Percentiles rank a stretch among this genome's conserved stretches.
Conservation (phyloP, 2,888 invertebrate species). For the Drosophila kuntzei region DNA sequence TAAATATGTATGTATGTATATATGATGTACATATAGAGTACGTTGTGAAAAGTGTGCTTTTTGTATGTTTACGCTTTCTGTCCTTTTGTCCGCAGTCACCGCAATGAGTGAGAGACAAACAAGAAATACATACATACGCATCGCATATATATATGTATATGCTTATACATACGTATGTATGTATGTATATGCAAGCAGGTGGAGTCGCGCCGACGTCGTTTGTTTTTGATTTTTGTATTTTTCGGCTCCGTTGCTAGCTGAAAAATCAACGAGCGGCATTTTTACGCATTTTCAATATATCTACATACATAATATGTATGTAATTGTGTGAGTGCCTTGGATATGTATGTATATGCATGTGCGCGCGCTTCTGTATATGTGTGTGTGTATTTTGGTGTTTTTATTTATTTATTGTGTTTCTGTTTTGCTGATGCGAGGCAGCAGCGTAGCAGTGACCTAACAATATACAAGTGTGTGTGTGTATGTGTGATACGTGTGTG, state of each 20-base stretch:
- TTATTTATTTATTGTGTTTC: slow-evolving; percentile 80
- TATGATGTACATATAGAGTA: slow-evolving; percentile 46
- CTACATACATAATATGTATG: slow-evolving; percentile 42
- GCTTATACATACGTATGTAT: slow-evolving; percentile 16
- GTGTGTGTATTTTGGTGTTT: slow-evolving; percentile 73
- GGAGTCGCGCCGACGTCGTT: slow-evolving; percentile 74
- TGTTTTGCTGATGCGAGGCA: slow-evolving; percentile 72
- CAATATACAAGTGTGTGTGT: slow-evolving; percentile 39
- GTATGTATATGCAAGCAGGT: slow-evolving; percentile 61
- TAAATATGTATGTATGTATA: slow-evolving; percentile 13
- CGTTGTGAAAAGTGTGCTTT: slow-evolving; percentile 80
- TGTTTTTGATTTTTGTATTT: slow-evolving; percentile 53
- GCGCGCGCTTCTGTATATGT: slow-evolving; percentile 29
- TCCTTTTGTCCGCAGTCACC: slow-evolving; percentile 53
- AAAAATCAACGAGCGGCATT: slow-evolving; percentile 82
- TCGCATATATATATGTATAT: slow-evolving; percentile 6
- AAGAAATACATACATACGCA: slow-evolving; percentile 54
- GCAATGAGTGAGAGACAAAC: slow-evolving; percentile 67
- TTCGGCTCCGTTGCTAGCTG: slow-evolving; percentile 70
- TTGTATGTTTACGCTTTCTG: slow-evolving; percentile 70
- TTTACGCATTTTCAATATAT: slow-evolving; percentile 79
- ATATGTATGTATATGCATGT: slow-evolving; percentile 43
- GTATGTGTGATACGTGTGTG: slow-evolving; percentile 35
- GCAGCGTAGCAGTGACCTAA: slow-evolving; percentile 68
- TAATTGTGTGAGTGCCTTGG: slow-evolving; percentile 37